Evolutionary conservation across 2,113 vertebrate species (phyloP), one percentile per base, ranked within the genome.

Genomic region (Pterophyllum scalare): DNA sequence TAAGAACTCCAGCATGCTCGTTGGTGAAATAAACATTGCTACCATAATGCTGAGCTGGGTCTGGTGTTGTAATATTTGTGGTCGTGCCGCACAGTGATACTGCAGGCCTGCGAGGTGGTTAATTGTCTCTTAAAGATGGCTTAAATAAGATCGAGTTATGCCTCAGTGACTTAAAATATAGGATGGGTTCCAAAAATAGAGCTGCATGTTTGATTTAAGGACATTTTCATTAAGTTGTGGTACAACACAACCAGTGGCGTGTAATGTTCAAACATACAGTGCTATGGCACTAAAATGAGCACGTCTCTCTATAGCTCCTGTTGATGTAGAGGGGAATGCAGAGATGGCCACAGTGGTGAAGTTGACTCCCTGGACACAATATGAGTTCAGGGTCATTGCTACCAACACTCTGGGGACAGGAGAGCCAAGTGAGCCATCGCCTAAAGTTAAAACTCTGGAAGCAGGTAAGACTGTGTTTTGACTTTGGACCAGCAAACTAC

Each of bases 301-400:
- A 49, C 83, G 70, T 84, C 4, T 74, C 15, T 84, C 31, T 77
- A 19, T 28, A 99, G 98, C 96, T 81, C 97, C 98, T 17, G 87
- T 93, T 56, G 94, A 96, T 80, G 96, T 99, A 82, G 98, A 99
- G 94, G 98, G 98, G 75, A 99, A 99, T 59, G 93, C 96, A 88
- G 98, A 99, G 82, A 93, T 87, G 2, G 97, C 97, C 79, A 97
- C 89, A n/a, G 97, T 98, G 72, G 94, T 97, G 6, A 96, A 97
- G 88, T 94, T 99, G 94, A 96, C 96, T 74, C 98, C 98, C 0
- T 99, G 98, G 98, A 98, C 97, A 84, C 97, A 99, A n/a, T 99
- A 99, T 67, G 97, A 99, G 91, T 99, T 99, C 93, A 96, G 97
- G 11, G 97, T 99, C 82, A 96, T 96, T 35, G 98, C 98, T 77